Conservation (phyloP, 2,888 invertebrate genomes). For the Clitarchus hookeri region DNA sequence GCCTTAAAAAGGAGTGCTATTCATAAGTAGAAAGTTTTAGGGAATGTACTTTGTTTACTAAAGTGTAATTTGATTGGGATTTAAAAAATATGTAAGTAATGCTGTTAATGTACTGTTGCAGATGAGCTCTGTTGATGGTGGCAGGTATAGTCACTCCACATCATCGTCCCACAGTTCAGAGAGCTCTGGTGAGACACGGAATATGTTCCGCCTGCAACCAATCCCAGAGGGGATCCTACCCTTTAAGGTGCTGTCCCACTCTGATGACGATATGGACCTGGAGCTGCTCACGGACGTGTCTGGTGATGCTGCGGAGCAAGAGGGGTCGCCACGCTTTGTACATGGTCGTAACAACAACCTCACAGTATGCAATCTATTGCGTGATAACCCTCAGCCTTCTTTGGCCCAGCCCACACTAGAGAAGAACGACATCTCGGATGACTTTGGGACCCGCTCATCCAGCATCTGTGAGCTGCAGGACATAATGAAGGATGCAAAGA, state of each 20-base stretch:
- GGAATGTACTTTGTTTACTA: no score
- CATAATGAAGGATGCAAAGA: slow-evolving; percentile 63
- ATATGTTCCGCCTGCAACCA: slow-evolving; percentile 45
- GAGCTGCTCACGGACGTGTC: background rate
- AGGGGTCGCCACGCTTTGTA: slow-evolving; percentile 11
- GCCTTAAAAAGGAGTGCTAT: no score
- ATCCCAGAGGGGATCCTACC: slow-evolving; percentile 46
- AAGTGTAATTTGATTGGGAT: no score
- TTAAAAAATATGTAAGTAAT: no score
- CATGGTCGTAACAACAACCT: slow-evolving; percentile 32
- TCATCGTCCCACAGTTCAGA: slow-evolving; percentile 44
- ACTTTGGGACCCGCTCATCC: slow-evolving; percentile 48
- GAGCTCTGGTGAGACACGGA: slow-evolving; percentile 42
- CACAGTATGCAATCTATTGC: slow-evolving; percentile 28
- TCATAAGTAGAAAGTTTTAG: no score
- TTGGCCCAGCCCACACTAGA: slow-evolving; percentile 38
- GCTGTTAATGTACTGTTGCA: background rate
- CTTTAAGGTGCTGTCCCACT: slow-evolving; percentile 32
- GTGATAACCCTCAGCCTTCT: background rate
- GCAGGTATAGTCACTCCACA: slow-evolving; percentile 38
- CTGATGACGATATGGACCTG: background rate
- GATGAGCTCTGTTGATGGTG: slow-evolving; percentile 26
- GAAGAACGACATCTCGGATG: slow-evolving; percentile 45
- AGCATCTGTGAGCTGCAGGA: slow-evolving; percentile 55
- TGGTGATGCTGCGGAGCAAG: background rate